Percentiles rank a stretch among this genome's conserved stretches.
Conservation (phyloP, 2,888 invertebrate species). For the Acrobasis repandana region DNA sequence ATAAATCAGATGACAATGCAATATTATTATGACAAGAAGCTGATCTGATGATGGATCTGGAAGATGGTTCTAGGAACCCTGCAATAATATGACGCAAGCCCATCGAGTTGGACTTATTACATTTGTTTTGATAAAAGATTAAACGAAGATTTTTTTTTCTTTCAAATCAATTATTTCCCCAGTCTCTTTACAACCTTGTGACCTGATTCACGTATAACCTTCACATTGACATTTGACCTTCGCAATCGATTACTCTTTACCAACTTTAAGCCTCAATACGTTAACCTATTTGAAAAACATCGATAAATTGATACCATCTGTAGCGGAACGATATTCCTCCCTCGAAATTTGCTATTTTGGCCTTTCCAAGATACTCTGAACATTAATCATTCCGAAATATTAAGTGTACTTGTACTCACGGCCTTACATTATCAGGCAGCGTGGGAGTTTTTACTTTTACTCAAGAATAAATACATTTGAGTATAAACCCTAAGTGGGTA, state of each 20-base stretch:
- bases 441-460: neutral
- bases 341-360: neutral
- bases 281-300: conserved; percentile 3
- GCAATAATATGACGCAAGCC: too few species aligned
- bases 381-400: conserved; percentile 8
- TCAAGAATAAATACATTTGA: neutral
- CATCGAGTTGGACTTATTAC: too few species aligned
- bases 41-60: too few species aligned
- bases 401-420: neutral
- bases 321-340: neutral
- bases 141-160: too few species aligned
- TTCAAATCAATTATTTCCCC: too few species aligned
- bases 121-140: too few species aligned
- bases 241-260: neutral
- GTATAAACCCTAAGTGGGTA: neutral
- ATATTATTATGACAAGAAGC: too few species aligned
- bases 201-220: neutral
- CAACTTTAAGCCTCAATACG: neutral
- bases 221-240: conserved; percentile 1
- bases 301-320: neutral
- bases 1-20: too few species aligned
- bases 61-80: too few species aligned
- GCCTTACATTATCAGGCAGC: neutral
- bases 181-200: neutral
- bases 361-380: neutral